Percentiles rank a stretch among this genome's conserved stretches.
phyloP scores from a whole-genome alignment of 30 jellyfish, hydroid and myxozoan species.

The Aurelia sp. region DNA sequence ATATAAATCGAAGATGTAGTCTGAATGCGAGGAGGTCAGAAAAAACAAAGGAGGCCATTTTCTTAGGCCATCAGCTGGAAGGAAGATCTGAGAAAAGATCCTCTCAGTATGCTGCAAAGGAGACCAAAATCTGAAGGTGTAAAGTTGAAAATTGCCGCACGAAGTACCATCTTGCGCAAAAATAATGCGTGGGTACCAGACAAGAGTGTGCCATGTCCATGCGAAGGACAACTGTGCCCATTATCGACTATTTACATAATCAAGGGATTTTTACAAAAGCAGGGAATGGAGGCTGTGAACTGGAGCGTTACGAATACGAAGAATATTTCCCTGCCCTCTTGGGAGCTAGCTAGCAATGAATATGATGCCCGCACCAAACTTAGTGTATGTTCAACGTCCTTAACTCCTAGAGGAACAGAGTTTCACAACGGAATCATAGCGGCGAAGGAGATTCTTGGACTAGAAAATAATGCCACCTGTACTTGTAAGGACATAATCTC shows the following conservation, averaged over 20 bases:
- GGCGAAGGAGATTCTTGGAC: no score
- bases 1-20: no score
- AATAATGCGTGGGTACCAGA: slow-evolving; percentile 37
- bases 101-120: background rate
- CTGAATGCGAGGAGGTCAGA: no score
- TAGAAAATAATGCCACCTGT: background rate
- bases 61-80: no score
- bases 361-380: background rate
- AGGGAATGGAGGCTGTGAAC: slow-evolving; percentile 35
- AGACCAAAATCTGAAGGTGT: background rate
- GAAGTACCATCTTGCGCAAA: background rate
- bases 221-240: slow-evolving; percentile 51
- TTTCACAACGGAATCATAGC: background rate
- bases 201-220: slow-evolving; percentile 32
- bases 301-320: slow-evolving; percentile 21
- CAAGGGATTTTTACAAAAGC: slow-evolving; percentile 25
- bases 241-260: slow-evolving; percentile 28
- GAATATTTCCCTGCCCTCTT: background rate
- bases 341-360: no score
- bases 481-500: background rate
- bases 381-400: slow-evolving; percentile 6
- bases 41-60: no score
- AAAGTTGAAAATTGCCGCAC: background rate
- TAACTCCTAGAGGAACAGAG: background rate
- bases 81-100: no score